Conservation (phyloP, 92 coral and sea anemone species). For the Umimayanthus chanpuru region DNA sequence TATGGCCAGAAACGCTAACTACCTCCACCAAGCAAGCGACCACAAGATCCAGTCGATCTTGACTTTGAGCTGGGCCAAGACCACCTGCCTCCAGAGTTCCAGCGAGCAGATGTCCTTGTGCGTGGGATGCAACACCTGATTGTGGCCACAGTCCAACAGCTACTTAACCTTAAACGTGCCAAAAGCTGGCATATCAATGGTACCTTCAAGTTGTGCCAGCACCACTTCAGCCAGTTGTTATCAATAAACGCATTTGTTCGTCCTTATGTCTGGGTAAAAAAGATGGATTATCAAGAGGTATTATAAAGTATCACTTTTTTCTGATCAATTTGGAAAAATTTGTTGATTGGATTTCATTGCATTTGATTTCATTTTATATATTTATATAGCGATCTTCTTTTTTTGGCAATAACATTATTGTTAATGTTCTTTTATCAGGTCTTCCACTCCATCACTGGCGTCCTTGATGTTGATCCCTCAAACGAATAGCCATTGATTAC, state of each 20-base stretch:
- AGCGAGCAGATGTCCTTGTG: neutral
- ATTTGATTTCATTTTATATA: too few species aligned
- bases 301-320: too few species aligned
- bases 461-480: too few species aligned
- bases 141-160: neutral
- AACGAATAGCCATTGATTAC: too few species aligned
- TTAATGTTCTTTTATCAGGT: too few species aligned
- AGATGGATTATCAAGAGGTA: neutral
- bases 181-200: conserved; percentile 2
- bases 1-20: neutral
- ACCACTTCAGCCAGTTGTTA: neutral
- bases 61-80: neutral
- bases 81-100: neutral
- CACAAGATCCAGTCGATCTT: neutral
- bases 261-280: neutral
- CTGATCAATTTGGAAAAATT: too few species aligned
- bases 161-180: neutral
- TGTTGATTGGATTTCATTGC: too few species aligned
- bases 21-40: neutral
- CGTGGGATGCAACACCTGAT: neutral
- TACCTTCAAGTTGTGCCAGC: neutral
- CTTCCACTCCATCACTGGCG: too few species aligned
- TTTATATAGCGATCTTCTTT: too few species aligned
- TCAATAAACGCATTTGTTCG: neutral
- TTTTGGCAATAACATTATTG: too few species aligned